Base-by-base conservation (phyloP, 2,113 vertebrate species). In the Brachyistius frenatus region DNA sequence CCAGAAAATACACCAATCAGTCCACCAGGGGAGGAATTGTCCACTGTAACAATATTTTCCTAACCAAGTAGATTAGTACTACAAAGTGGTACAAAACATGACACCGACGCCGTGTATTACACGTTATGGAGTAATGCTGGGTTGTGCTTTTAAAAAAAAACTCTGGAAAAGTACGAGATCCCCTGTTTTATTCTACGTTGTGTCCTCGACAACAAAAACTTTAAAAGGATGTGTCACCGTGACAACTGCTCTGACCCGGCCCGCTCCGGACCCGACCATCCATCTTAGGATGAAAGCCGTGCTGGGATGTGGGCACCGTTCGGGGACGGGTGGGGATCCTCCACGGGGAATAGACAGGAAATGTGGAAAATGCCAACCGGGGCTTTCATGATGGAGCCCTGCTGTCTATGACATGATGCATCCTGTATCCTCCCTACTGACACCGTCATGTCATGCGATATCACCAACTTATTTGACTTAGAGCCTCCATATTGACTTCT, bases 301-400 rank as follows among this genome's bases (percentile, higher is more conserved):
- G 75, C 1, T 65, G 69, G 79, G 73, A 79, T 58, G 53, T 52
- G 69, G 66, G 56, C 56, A 62, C 46, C 64, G 9, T 55, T 70
- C 47, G n/a, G 68, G 66, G 50, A 16, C 9, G 56, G 72, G 66
- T 13, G 47, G 56, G 9, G 76, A 72, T 69, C 68, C 7, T 75
- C 90, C 8, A 1, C 35, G 31, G 88, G 90, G 87, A 86, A 53
- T 70, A 56, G 32, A 55, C 54, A 87, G 89, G 91, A 90, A 89
- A 82, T 55, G 63, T 73, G 62, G 36, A 78, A 80, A 75, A 67
- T 49, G 79, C 74, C 79, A 68, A 46, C 47, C 31, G 1, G 52
- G 56, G 64, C 69, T 86, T 80, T 83, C 62, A 86, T 58, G 50
- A 36, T 10, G 70, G 14, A 67, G 75, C 46, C 36, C 13, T 15